Evolutionary conservation across 2,113 vertebrate species (phyloP).

Genomic region (Calonectris borealis): DNA sequence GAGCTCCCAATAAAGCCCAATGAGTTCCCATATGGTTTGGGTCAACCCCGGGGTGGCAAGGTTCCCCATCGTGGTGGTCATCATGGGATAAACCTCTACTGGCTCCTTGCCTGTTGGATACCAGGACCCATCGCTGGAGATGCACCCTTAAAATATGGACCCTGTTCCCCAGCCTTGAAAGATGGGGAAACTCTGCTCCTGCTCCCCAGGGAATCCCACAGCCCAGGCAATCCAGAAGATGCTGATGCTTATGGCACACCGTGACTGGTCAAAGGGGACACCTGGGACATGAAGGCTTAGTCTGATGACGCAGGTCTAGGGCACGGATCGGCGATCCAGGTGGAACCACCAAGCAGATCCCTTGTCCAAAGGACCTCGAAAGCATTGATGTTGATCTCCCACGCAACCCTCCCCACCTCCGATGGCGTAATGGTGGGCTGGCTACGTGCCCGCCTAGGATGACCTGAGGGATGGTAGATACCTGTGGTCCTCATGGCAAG

Average conservation of each 20-base stretch:
- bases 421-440: neutral
- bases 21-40: neutral
- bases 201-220: neutral
- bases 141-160: neutral
- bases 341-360: neutral
- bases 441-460: neutral
- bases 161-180: neutral
- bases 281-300: neutral
- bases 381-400: neutral
- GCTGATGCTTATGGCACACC: neutral
- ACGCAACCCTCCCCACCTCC: neutral
- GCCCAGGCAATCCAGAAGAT: neutral
- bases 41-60: neutral
- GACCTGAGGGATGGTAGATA: neutral
- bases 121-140: neutral
- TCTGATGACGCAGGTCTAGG: neutral
- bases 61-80: neutral
- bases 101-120: neutral
- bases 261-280: neutral
- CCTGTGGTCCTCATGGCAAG: neutral
- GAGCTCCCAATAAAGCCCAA: neutral
- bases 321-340: neutral
- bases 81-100: neutral
- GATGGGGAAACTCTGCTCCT: neutral
- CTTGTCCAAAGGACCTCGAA: neutral